These are phyloP conservation scores for Globicephala melas DNA, from an alignment of 2,113 vertebrate genomes.

Conservation along the genomic window DNA sequence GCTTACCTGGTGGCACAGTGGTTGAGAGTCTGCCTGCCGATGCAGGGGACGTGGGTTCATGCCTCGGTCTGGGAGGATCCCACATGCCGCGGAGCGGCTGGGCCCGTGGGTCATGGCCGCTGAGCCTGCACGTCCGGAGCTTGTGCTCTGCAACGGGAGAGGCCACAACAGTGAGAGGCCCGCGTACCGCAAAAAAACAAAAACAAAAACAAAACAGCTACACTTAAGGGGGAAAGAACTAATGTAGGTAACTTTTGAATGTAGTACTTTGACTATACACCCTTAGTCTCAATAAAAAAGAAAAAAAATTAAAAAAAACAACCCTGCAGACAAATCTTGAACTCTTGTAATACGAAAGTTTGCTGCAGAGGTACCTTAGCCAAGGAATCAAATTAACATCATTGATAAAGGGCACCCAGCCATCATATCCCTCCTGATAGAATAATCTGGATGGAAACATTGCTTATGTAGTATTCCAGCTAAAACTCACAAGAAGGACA, in stretches of 20 bases:
- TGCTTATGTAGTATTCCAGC: background rate
- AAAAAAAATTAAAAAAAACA: background rate
- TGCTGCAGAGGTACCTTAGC: background rate
- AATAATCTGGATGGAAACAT: background rate
- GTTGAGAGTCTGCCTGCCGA: no score
- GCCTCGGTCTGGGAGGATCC: no score
- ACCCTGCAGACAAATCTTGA: background rate
- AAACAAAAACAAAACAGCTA: background rate
- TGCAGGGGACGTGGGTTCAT: no score
- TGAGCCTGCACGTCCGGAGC: no score
- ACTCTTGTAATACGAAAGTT: background rate
- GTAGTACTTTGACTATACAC: background rate
- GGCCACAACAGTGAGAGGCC: no score
- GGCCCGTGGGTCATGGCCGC: no score
- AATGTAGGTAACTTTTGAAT: background rate
- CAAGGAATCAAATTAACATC: background rate
- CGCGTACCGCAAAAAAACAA: no score
- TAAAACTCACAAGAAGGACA: background rate
- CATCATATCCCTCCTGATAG: background rate
- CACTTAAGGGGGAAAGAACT: background rate
- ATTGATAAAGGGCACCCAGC: background rate
- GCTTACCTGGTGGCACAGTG: no score
- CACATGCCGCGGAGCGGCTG: no score
- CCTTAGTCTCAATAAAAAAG: background rate
- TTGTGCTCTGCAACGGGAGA: no score